A percentile compares a stretch with the other conserved stretches of the same genome.
Conservation (phyloP, 2,888 invertebrate genomes). For the Blomia tropicalis region DNA sequence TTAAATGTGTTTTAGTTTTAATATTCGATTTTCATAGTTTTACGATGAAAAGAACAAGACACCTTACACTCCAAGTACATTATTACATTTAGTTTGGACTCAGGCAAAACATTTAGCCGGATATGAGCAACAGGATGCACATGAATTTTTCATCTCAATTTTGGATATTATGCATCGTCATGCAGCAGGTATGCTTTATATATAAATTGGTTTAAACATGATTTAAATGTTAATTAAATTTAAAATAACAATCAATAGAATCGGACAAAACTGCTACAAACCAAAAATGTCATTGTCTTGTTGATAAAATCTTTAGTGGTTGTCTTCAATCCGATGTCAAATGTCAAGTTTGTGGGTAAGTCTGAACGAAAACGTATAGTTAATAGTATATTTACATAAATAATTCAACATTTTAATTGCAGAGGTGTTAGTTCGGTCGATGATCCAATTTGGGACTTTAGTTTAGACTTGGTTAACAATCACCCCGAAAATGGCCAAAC, state of each 20-base stretch:
- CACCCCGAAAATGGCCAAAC: slow-evolving; percentile 31
- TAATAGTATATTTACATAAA: neutral
- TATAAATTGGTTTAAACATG: neutral
- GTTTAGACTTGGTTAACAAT: slow-evolving; percentile 60
- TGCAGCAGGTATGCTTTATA: slow-evolving; percentile 34
- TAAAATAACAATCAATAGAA: neutral
- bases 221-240: neutral
- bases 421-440: slow-evolving; percentile 87
- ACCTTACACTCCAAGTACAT: slow-evolving; percentile 69
- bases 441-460: slow-evolving; percentile 95
- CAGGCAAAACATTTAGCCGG: slow-evolving; percentile 84
- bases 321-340: slow-evolving; percentile 89
- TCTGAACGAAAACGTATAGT: slow-evolving; percentile 26
- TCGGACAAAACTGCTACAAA: slow-evolving; percentile 2
- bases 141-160: slow-evolving; percentile 93
- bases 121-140: slow-evolving; percentile 94
- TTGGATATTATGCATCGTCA: slow-evolving; percentile 79
- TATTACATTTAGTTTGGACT: slow-evolving; percentile 89
- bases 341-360: slow-evolving; percentile 75
- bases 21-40: slow-evolving; percentile 41
- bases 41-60: slow-evolving; percentile 79
- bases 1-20: neutral
- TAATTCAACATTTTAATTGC: slow-evolving; percentile 29
- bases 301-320: slow-evolving; percentile 92
- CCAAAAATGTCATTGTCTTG: slow-evolving; percentile 68